Conservation (phyloP, 2,888 invertebrate genomes). For the Nomada goodeniana region DNA sequence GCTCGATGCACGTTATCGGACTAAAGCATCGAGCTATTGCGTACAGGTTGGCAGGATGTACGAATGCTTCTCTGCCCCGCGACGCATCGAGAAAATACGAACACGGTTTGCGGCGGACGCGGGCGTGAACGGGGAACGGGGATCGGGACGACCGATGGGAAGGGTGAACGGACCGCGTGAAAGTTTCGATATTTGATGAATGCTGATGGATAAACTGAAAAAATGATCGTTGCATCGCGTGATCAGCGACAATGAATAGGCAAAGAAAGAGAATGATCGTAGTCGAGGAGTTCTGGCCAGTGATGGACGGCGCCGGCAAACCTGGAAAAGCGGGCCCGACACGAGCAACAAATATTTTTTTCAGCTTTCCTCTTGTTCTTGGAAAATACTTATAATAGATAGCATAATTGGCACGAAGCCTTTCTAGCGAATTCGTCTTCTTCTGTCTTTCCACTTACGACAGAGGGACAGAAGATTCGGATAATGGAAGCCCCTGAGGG, state of each 20-base stretch:
- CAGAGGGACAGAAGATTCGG: constrained; percentile 63
- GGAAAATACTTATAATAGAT: constrained; percentile 46
- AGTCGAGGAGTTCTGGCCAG: constrained; percentile 78
- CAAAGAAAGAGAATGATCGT: constrained; percentile 72
- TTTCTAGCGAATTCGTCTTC: constrained; percentile 58
- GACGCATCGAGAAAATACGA: constrained; percentile 39
- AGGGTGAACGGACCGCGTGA: not conserved
- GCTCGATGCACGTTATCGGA: constrained; percentile 24
- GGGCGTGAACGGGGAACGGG: not conserved
- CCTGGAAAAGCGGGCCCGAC: constrained; percentile 81
- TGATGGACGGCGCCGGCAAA: constrained; percentile 76
- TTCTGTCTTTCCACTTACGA: constrained; percentile 41
- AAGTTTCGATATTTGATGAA: constrained; percentile 1
- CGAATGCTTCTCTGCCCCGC: constrained; percentile 57
- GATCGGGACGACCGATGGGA: not conserved
- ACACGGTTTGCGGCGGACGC: not conserved
- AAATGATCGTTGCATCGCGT: constrained; percentile 82
- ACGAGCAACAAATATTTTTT: constrained; percentile 82
- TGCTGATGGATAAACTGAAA: constrained; percentile 76
- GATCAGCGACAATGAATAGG: constrained; percentile 71
- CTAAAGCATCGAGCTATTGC: not conserved
- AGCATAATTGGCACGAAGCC: constrained; percentile 76
- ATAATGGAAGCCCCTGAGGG: constrained; percentile 61
- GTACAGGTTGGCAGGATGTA: not conserved
- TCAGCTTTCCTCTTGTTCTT: constrained; percentile 72